These are phyloP conservation scores for Diplolepis rosae DNA, from an alignment of 2,888 invertebrate genomes.

Conservation along the genomic window DNA sequence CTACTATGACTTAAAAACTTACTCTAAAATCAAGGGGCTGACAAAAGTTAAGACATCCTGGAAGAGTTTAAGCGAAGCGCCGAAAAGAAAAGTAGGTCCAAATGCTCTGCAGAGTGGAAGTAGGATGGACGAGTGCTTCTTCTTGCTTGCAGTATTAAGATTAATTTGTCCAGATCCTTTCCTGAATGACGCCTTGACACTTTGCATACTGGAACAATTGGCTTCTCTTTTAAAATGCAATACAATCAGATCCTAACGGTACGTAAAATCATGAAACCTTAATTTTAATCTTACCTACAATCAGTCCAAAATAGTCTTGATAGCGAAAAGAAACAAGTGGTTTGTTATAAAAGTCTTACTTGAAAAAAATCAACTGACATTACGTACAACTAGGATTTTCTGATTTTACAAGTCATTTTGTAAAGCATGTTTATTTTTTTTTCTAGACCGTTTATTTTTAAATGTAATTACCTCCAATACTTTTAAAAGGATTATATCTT, in stretches of 20 bases:
- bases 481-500: conserved; percentile 35
- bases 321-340: conserved; percentile 58
- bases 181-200: conserved; percentile 80
- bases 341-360: conserved; percentile 1
- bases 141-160: conserved; percentile 80
- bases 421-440: no score
- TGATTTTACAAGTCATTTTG: no score
- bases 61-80: conserved; percentile 86
- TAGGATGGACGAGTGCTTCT: conserved; percentile 87
- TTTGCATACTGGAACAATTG: conserved; percentile 66
- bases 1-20: conserved; percentile 62
- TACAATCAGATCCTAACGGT: conserved; percentile 51
- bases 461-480: no score
- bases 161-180: conserved; percentile 83
- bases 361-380: conserved; percentile 14
- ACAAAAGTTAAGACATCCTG: conserved; percentile 91
- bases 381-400: conserved; percentile 28
- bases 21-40: conserved; percentile 92
- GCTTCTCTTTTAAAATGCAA: conserved; percentile 59
- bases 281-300: conserved; percentile 64
- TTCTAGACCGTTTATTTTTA: no score
- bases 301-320: conserved; percentile 70
- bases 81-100: conserved; percentile 91
- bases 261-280: conserved; percentile 39
- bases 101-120: conserved; percentile 86